Evolutionary conservation across 2,113 vertebrate genomes (phyloP).

Genomic region (Phrynocephalus versicolor): DNA sequence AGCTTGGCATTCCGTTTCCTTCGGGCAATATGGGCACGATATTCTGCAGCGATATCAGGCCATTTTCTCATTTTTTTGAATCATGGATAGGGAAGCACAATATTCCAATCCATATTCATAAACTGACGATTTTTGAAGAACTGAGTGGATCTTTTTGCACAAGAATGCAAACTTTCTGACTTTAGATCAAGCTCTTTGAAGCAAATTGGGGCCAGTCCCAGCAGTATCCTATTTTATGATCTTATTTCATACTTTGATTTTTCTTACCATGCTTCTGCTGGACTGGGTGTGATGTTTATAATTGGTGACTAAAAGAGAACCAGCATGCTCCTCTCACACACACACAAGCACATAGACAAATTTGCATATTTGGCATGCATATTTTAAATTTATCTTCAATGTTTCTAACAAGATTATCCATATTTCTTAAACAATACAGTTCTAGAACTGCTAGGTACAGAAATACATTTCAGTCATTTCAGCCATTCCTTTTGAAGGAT

Average conservation of each 20-base stretch:
- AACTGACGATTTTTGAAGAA: too few relatives aligned
- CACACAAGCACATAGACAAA: neutral
- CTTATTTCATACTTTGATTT: neutral
- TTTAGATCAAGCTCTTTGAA: neutral
- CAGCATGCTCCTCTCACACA: neutral
- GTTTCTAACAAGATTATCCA: neutral
- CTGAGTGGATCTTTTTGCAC: neutral
- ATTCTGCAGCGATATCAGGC: too few relatives aligned
- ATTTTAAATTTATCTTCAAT: neutral
- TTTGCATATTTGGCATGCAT: neutral
- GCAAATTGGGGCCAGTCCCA: neutral
- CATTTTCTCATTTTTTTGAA: too few relatives aligned
- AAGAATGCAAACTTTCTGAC: conserved; percentile 1
- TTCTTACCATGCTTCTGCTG: neutral
- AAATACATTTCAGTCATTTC: conserved; percentile 26
- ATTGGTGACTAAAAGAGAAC: neutral
- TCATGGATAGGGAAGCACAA: too few relatives aligned
- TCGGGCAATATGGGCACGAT: too few relatives aligned
- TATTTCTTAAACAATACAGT: neutral
- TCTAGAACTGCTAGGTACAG: neutral
- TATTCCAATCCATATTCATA: too few relatives aligned
- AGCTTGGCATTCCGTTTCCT: too few relatives aligned
- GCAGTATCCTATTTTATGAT: neutral
- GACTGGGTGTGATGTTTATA: neutral
- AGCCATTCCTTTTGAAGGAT: conserved; percentile 22